A percentile compares a stretch with the other conserved stretches of the same genome.
Conservation (phyloP, 2,113 vertebrate species). For the Arizona elegans region DNA sequence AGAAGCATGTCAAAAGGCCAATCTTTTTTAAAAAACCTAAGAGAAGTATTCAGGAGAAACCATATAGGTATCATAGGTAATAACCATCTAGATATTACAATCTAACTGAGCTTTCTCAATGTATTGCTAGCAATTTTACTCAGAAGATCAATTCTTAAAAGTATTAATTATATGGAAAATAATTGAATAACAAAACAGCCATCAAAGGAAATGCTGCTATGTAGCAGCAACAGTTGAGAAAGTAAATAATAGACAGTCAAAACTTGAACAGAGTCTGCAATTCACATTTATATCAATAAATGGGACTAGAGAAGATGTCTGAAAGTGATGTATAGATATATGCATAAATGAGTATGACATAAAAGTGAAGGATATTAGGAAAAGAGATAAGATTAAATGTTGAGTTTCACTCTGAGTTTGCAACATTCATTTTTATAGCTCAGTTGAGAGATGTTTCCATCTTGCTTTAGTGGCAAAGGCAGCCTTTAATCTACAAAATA, state of each 20-base stretch:
- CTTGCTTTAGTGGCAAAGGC: neutral
- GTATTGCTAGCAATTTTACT: neutral
- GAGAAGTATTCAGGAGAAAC: too few species aligned
- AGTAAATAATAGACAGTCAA: neutral
- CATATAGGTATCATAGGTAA: neutral
- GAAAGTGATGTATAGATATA: neutral
- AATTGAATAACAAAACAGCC: neutral
- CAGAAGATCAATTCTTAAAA: neutral
- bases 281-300: neutral
- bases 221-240: neutral
- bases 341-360: neutral
- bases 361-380: neutral
- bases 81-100: neutral
- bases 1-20: too few species aligned
- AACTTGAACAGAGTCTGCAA: neutral
- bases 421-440: neutral
- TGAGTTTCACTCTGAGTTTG: neutral
- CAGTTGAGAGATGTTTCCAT: neutral
- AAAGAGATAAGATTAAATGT: constrained; percentile 12
- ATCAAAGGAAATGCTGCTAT: neutral
- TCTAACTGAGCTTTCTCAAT: neutral
- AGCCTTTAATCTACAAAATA: neutral
- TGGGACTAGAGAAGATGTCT: neutral
- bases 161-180: neutral
- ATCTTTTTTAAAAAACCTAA: too few species aligned